These are phyloP conservation scores for Stegophylla sp. DNA, from an alignment of 2,888 invertebrate genomes.

Conservation along the genomic window DNA sequence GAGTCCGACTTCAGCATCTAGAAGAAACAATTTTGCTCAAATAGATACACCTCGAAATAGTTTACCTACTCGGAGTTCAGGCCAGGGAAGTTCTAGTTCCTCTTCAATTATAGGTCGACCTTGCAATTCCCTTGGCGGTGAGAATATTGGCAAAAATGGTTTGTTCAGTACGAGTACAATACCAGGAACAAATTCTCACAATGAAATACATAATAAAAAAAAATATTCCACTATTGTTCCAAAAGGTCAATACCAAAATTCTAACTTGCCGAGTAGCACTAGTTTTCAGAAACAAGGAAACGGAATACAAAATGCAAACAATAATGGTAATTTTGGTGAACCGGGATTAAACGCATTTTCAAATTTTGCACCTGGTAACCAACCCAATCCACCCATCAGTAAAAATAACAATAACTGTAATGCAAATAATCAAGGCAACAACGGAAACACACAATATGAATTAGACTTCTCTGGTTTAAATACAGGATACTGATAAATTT, in stretches of 20 bases:
- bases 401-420: neutral
- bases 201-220: constrained; percentile 6
- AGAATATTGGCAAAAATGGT: neutral
- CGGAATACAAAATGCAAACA: neutral
- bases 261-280: neutral
- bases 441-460: neutral
- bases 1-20: neutral
- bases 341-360: neutral
- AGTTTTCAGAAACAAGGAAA: neutral
- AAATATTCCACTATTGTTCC: constrained; percentile 37
- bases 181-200: neutral
- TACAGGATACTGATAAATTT: constrained; percentile 18
- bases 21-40: neutral
- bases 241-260: constrained; percentile 29
- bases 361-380: constrained; percentile 10
- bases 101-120: neutral
- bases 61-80: neutral
- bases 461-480: neutral
- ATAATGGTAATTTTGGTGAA: neutral
- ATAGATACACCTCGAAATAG: neutral
- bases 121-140: neutral
- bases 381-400: neutral
- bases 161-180: neutral
- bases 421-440: neutral
- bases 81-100: neutral